Percentiles rank a stretch among this genome's conserved stretches.
Conservation (phyloP, 1,140 invertebrate species). For the Lasaia peninsularis region DNA sequence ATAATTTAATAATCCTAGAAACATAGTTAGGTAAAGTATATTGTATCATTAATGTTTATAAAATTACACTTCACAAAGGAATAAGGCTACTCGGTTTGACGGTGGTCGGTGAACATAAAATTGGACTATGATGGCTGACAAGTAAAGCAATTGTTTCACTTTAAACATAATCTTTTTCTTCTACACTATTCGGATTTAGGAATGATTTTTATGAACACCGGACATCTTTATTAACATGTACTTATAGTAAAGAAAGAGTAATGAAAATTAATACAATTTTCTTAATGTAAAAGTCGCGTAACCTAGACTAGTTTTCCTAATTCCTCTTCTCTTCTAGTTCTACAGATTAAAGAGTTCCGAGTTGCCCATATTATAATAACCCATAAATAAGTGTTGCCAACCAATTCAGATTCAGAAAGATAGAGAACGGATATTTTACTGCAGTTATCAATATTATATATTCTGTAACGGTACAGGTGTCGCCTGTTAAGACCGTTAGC, state of each 20-base stretch:
- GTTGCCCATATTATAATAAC: no score
- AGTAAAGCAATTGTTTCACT: not conserved
- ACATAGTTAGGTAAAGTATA: constrained; percentile 10
- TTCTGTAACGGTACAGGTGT: no score
- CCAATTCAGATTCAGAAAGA: no score
- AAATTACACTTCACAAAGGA: constrained; percentile 43
- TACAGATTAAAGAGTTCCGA: not conserved
- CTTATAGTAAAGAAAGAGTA: not conserved
- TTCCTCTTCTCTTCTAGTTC: not conserved
- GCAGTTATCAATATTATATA: no score
- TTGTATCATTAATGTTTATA: constrained; percentile 24
- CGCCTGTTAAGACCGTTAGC: no score
- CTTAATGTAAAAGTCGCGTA: constrained; percentile 2
- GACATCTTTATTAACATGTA: not conserved
- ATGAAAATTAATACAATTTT: not conserved
- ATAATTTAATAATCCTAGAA: constrained; percentile 1
- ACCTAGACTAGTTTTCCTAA: constrained; percentile 1
- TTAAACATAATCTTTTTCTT: not conserved
- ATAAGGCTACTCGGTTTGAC: constrained; percentile 31
- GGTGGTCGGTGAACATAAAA: not conserved
- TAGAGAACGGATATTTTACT: no score
- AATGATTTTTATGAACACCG: not conserved
- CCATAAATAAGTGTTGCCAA: no score
- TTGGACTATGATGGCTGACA: not conserved
- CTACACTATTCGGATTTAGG: not conserved